Conservation (phyloP, 2,797 vertebrate genomes). For the Pipistrellus kuhlii region DNA sequence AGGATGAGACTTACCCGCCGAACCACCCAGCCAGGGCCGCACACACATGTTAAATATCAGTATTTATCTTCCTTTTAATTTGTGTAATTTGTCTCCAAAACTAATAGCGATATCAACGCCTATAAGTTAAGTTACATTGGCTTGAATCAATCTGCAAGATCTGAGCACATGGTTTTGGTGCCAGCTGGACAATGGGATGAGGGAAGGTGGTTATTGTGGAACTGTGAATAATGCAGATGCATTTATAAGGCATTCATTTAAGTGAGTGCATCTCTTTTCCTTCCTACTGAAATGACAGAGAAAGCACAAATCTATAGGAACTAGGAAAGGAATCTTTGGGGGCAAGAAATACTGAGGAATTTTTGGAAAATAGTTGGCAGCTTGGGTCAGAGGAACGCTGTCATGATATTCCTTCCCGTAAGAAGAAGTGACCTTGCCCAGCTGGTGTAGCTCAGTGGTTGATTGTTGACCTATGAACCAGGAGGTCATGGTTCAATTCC, state of each 20-base stretch:
- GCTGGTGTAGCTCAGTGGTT: too few species aligned
- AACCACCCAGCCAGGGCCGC: not conserved
- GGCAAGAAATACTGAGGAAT: not conserved
- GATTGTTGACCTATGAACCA: too few species aligned
- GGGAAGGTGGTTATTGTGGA: not conserved
- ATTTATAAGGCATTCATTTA: not conserved
- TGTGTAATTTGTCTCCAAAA: conserved; percentile 4
- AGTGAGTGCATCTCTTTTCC: not conserved
- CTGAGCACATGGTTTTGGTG: not conserved
- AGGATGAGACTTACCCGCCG: not conserved
- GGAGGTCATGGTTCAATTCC: too few species aligned
- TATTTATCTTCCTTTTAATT: not conserved
- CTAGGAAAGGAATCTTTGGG: not conserved
- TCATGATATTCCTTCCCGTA: not conserved
- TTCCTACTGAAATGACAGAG: not conserved
- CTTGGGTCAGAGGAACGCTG: not conserved
- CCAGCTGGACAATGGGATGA: not conserved
- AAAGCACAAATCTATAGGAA: not conserved
- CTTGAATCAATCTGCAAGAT: not conserved
- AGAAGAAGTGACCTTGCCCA: not conserved
- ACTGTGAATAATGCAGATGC: not conserved
- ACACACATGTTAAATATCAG: not conserved
- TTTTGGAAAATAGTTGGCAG: not conserved
- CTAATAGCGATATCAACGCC: not conserved
- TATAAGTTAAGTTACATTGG: not conserved